A percentile compares a stretch with the other conserved stretches of the same genome.
Conservation (phyloP, 2,113 vertebrate genomes). For the Stictonetta naevosa region DNA sequence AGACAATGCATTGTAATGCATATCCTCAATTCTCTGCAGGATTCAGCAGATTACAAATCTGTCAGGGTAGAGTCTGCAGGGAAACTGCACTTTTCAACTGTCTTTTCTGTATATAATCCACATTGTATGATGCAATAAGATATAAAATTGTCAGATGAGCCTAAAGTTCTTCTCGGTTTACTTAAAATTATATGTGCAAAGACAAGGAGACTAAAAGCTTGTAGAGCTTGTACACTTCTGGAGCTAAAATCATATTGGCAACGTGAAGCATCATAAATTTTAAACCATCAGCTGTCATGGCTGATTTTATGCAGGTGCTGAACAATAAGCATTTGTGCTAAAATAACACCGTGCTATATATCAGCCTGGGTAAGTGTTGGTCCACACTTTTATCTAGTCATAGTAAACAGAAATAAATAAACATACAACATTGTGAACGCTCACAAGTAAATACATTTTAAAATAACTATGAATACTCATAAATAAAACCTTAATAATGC, state of each 20-base stretch:
- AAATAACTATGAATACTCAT: not conserved
- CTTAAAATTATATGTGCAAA: constrained; percentile 23
- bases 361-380: not conserved
- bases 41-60: constrained; percentile 63
- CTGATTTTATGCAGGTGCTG: not conserved
- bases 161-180: not conserved
- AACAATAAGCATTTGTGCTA: not conserved
- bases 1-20: constrained; percentile 38
- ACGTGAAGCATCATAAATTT: constrained; percentile 25
- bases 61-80: constrained; percentile 26
- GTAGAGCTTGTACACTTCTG: not conserved
- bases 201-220: not conserved
- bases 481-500: not conserved
- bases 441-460: not conserved
- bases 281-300: not conserved
- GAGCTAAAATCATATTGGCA: constrained; percentile 21
- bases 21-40: constrained; percentile 61
- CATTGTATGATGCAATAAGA: constrained; percentile 30
- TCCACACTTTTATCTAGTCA: not conserved
- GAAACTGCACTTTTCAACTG: constrained; percentile 42
- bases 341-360: not conserved
- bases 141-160: constrained; percentile 52
- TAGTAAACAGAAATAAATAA: not conserved
- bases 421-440: not conserved
- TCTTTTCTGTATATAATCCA: constrained; percentile 28